Conservation (phyloP, 2,113 vertebrate genomes). For the Rynchops niger region DNA sequence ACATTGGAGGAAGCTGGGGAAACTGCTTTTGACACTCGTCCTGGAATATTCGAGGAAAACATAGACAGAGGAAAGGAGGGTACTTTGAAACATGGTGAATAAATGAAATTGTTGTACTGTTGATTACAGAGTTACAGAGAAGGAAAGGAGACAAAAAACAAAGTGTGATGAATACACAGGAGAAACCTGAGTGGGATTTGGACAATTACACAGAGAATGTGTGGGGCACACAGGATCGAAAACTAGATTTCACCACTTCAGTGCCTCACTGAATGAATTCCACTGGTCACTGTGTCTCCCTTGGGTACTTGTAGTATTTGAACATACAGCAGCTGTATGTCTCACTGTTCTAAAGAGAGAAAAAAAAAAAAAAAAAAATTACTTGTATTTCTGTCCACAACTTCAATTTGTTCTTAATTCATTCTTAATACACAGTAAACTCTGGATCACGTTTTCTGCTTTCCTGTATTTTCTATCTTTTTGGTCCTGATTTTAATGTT, state of each 20-base stretch:
- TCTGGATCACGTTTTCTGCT: background rate
- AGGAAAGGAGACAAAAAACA: background rate
- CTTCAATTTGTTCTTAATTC: background rate
- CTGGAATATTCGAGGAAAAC: background rate
- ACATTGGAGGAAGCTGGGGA: background rate
- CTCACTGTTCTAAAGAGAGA: background rate
- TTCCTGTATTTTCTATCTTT: background rate
- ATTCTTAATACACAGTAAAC: background rate
- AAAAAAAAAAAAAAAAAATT: background rate
- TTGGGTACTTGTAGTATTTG: background rate
- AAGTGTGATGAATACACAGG: background rate
- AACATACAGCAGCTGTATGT: background rate
- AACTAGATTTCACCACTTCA: background rate
- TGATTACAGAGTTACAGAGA: background rate
- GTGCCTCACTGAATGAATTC: background rate
- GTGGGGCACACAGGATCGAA: fast-evolving
- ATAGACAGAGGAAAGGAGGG: background rate
- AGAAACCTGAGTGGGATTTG: background rate
- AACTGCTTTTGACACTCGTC: background rate
- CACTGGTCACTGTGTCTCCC: background rate
- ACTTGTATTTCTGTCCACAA: background rate
- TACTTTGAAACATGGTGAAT: background rate
- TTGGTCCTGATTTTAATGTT: background rate
- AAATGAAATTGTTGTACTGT: background rate
- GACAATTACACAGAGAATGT: background rate